These are phyloP conservation scores for Coccyzus lansbergi DNA, from an alignment of 2,797 vertebrate genomes.

Conservation along the genomic window DNA sequence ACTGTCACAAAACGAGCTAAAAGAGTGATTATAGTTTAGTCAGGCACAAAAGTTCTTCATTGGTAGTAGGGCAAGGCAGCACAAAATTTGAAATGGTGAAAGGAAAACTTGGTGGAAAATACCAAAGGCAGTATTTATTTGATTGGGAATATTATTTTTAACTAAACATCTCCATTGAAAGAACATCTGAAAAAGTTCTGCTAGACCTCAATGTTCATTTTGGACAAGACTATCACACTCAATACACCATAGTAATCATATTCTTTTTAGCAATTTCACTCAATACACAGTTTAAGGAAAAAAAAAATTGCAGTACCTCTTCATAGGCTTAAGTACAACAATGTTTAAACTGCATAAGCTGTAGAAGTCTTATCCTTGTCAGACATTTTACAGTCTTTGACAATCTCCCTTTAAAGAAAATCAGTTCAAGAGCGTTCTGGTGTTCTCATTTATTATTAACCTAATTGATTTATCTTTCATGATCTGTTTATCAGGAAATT, in stretches of 20 bases:
- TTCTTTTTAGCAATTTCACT: neutral
- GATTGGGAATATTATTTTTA: neutral
- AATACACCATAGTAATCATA: neutral
- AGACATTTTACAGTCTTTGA: neutral
- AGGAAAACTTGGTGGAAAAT: neutral
- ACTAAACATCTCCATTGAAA: neutral
- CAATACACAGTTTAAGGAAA: neutral
- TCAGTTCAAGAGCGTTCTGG: neutral
- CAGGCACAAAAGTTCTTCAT: neutral
- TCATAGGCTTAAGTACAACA: neutral
- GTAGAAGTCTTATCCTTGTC: neutral
- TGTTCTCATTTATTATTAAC: neutral
- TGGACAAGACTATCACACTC: neutral
- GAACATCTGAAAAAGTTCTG: neutral
- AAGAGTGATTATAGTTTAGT: neutral
- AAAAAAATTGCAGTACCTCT: neutral
- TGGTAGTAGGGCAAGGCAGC: neutral
- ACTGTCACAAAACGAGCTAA: neutral
- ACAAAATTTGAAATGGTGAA: neutral
- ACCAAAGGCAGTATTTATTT: neutral
- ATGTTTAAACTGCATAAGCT: neutral
- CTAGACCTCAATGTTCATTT: neutral
- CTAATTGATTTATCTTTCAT: conserved; percentile 9
- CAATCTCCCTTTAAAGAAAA: conserved; percentile 9
- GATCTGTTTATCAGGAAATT: conserved; percentile 50